phyloP scores from a whole-genome alignment of 2,113 vertebrate species.

The Ptychochromis oligacanthus region DNA sequence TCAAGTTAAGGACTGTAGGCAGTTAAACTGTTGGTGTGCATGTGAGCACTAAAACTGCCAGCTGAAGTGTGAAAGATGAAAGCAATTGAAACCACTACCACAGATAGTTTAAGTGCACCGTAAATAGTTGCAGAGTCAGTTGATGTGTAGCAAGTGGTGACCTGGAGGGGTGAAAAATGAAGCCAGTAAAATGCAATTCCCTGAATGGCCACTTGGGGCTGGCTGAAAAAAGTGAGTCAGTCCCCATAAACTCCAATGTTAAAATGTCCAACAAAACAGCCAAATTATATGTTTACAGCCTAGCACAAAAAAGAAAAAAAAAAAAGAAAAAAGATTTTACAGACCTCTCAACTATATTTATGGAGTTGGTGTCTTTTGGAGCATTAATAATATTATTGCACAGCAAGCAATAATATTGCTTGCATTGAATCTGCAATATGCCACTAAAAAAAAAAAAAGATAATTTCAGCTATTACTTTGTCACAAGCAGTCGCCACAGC shows the following conservation, averaged over 20 bases:
- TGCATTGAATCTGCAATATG: too few relatives aligned
- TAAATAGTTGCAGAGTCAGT: slow-evolving; percentile 9
- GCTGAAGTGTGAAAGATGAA: background rate
- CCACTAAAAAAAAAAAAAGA: too few relatives aligned
- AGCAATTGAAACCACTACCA: background rate
- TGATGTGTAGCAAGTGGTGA: background rate
- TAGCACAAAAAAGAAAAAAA: too few relatives aligned
- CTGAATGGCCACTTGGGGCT: background rate
- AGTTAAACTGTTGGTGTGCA: slow-evolving; percentile 1
- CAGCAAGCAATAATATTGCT: too few relatives aligned
- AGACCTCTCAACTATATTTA: background rate
- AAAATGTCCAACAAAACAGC: background rate
- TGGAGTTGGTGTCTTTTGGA: background rate
- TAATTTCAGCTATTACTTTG: too few relatives aligned
- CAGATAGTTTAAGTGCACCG: background rate
- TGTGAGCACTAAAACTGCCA: background rate
- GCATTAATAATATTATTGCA: too few relatives aligned
- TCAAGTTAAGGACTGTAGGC: background rate
- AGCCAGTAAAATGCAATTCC: background rate
- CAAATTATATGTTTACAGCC: background rate
- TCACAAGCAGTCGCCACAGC: too few relatives aligned
- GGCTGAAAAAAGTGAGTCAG: background rate
- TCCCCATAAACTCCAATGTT: background rate
- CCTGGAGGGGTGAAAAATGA: background rate
- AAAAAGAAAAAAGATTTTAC: too few relatives aligned